These are phyloP conservation scores for Phyllostomus hastatus DNA, from an alignment of 2,113 vertebrate species.

Conservation along the genomic window DNA sequence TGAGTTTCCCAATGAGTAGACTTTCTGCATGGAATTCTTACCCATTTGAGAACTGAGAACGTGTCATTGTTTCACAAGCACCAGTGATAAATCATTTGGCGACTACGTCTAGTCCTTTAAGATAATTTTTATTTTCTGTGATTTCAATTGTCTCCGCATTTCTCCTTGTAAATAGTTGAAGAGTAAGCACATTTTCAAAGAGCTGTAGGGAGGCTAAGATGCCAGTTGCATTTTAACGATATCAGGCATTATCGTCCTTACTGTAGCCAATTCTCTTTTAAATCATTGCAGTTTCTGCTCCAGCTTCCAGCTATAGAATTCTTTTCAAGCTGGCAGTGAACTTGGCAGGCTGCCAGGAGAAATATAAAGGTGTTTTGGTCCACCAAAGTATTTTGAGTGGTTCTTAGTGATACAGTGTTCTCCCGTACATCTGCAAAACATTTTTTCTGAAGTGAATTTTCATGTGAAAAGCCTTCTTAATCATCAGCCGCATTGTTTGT, in stretches of 20 bases:
- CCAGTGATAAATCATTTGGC: conserved; percentile 78
- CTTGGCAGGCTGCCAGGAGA: conserved; percentile 86
- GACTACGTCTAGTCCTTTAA: conserved; percentile 74
- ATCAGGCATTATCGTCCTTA: conserved; percentile 86
- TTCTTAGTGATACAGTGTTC: conserved; percentile 88
- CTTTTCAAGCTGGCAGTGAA: conserved; percentile 87
- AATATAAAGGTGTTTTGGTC: conserved; percentile 88
- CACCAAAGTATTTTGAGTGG: conserved; percentile 86
- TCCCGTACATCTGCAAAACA: conserved; percentile 89
- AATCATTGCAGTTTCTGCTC: conserved; percentile 89
- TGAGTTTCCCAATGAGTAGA: conserved; percentile 34
- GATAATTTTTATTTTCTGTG: conserved; percentile 80
- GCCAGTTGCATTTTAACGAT: conserved; percentile 93
- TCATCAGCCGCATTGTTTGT: conserved; percentile 86
- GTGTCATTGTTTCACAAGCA: conserved; percentile 75
- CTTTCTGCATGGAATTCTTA: conserved; percentile 69
- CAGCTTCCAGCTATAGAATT: conserved; percentile 89
- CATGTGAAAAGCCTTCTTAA: conserved; percentile 87
- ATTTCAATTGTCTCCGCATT: conserved; percentile 83
- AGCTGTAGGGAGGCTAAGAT: conserved; percentile 87
- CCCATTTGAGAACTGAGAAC: conserved; percentile 64
- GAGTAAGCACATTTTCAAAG: conserved; percentile 86
- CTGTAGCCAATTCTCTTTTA: conserved; percentile 93
- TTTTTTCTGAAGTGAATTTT: conserved; percentile 84
- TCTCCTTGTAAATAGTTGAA: conserved; percentile 88